Evolutionary conservation across 2,797 vertebrate genomes (phyloP), one percentile per base, ranked within the genome.

Genomic region (Neosalanx taihuensis): DNA sequence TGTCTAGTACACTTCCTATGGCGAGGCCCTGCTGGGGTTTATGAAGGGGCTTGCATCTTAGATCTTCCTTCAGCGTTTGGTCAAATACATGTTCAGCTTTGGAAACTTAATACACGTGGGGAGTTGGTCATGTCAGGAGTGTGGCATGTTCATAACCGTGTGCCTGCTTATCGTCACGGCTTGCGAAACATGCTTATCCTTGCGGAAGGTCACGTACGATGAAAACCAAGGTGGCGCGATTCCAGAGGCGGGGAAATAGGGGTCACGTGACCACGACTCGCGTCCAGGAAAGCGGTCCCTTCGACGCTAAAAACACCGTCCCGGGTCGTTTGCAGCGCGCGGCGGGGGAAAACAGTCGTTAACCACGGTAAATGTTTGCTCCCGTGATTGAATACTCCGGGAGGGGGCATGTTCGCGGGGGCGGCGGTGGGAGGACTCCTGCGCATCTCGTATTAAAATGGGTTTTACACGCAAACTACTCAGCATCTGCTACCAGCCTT

Each of bases 351-450:
- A 64, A 71, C 62, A 73, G 70, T 70, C 68, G 74, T 81, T 81
- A 81, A 79, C 72, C 67, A 66, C 68, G 68, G 73, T 81, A 66
- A 76, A 46, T 81, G 81, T 86, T 77, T 81, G 75, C 81, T 67
- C 73, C 74, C 18, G 20, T 74, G 71, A 79, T 77, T 77, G 72
- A 78, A 79, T 78, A 67, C 41, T 71, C 66, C 76, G 62, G 64
- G 64, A 73, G 72, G 71, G 68, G 67, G 77, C 62, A 77, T 72
- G 77, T 79, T 77, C 77, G 72, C 71, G 77, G 77, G 64, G 65
- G 51, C 72, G 75, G 26, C 46, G 41, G 62, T 71, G 68, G 30
- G 69, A 67, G 74, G 67, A 70, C 66, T 58, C 58, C 67, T 70
- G 68, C 56, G 23, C 74, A 64, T 59, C 71, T 3, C 66, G 73